Conservation (phyloP, 2,797 vertebrate species). For the Rhabdophis nuchalis region DNA sequence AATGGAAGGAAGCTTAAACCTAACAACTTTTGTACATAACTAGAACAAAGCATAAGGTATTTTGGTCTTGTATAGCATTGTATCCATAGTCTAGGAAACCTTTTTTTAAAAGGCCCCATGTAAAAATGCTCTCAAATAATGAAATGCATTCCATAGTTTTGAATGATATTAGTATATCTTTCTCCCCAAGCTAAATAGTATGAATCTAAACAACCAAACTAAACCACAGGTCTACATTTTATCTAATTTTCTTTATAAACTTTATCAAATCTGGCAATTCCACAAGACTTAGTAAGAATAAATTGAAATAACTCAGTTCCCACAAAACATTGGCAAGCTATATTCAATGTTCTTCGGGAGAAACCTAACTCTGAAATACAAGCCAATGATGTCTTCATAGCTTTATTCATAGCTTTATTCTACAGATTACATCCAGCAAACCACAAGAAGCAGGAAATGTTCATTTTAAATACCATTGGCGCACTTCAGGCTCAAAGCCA, state of each 20-base stretch:
- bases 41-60: constrained; percentile 12
- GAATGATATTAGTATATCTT: constrained; percentile 33
- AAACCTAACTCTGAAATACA: constrained; percentile 17
- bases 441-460: neutral
- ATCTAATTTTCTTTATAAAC: constrained; percentile 27
- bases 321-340: constrained; percentile 1
- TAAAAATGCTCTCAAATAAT: constrained; percentile 35
- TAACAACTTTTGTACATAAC: neutral
- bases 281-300: constrained; percentile 9
- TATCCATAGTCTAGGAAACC: constrained; percentile 55
- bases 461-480: neutral
- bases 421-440: neutral
- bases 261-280: constrained; percentile 1
- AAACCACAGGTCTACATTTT: constrained; percentile 32
- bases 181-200: constrained; percentile 10
- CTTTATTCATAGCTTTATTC: neutral
- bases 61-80: constrained; percentile 13
- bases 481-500: neutral
- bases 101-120: constrained; percentile 21
- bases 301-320: neutral
- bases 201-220: constrained; percentile 35
- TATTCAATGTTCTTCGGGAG: constrained; percentile 19
- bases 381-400: constrained; percentile 15
- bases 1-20: neutral
- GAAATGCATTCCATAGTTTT: neutral